Percentiles rank a stretch among this genome's conserved stretches.
Conservation (phyloP, 2,888 invertebrate species). For the Spisula subtruncata region DNA sequence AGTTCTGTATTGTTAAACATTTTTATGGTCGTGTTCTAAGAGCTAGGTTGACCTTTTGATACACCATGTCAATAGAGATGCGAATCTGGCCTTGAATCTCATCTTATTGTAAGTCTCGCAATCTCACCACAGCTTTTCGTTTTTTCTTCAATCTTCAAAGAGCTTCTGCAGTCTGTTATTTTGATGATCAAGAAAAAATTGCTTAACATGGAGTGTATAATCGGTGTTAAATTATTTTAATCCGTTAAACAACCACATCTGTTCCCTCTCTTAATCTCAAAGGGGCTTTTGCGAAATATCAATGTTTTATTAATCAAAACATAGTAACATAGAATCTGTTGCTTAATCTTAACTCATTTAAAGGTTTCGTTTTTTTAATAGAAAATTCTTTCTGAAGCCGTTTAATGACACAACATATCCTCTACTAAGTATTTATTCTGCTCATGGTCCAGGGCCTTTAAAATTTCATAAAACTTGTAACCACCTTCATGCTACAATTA, state of each 20-base stretch:
- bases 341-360: background rate
- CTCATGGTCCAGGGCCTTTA: background rate
- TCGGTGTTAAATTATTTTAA: constrained; percentile 17
- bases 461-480: background rate
- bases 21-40: constrained; percentile 55
- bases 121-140: background rate
- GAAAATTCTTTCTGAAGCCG: background rate
- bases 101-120: constrained; percentile 23
- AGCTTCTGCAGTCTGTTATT: background rate
- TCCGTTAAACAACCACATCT: background rate
- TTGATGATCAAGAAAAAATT: constrained; percentile 18
- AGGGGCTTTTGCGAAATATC: no score
- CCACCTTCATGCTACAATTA: background rate
- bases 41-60: constrained; percentile 50
- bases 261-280: background rate
- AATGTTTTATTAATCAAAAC: no score
- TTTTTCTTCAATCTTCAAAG: constrained; percentile 24
- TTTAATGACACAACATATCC: background rate
- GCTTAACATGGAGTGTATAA: background rate
- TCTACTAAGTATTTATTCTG: background rate
- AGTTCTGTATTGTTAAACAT: constrained; percentile 55
- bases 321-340: no score
- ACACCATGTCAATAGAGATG: constrained; percentile 27
- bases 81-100: constrained; percentile 13
- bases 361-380: background rate